A percentile compares a stretch with the other conserved stretches of the same genome.
These are phyloP conservation scores for Megalonaias nervosa DNA, from an alignment of 1,140 invertebrate species.

Conservation along the genomic window DNA sequence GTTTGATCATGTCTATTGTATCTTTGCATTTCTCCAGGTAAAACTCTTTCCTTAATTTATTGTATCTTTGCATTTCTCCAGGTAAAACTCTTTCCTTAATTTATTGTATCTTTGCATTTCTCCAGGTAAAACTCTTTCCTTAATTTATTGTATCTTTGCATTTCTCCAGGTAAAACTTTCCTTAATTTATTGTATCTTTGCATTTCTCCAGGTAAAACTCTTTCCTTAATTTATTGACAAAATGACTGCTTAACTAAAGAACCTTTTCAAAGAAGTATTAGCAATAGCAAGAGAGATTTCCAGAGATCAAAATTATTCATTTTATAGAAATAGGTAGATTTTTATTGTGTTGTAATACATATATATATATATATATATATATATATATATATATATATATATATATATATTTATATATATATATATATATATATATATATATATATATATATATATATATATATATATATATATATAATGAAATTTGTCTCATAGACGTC, in stretches of 20 bases:
- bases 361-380: slow-evolving; percentile 1
- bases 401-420: slow-evolving; percentile 3
- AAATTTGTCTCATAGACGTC: too few species aligned
- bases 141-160: neutral
- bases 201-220: too few species aligned
- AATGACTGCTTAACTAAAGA: neutral
- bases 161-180: too few species aligned
- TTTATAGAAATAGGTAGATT: neutral
- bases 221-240: too few species aligned
- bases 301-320: neutral
- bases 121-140: too few species aligned
- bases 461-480: too few species aligned
- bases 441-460: neutral
- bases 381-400: slow-evolving; percentile 5
- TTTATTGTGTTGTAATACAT: neutral
- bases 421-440: slow-evolving; percentile 1
- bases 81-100: too few species aligned
- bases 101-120: neutral
- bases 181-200: neutral
- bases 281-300: neutral
- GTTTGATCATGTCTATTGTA: neutral
- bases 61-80: neutral
- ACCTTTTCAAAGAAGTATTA: neutral
- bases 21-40: neutral
- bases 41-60: too few species aligned